A percentile compares a stretch with the other conserved stretches of the same genome.
These are phyloP conservation scores for Anthonomus grandis DNA, from an alignment of 1,140 invertebrate species.

Conservation along the genomic window DNA sequence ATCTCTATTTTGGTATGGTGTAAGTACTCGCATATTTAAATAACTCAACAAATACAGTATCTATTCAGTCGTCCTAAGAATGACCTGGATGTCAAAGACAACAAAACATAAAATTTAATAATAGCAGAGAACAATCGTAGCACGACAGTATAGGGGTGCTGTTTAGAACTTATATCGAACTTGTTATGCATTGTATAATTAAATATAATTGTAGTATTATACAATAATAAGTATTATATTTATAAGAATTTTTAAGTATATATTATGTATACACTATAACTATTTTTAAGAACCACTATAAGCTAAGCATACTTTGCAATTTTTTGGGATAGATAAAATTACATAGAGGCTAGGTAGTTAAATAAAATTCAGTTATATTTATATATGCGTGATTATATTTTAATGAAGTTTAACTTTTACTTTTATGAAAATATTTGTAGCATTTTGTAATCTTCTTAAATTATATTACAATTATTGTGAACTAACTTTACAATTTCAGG, in stretches of 20 bases:
- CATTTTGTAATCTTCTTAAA: conserved; percentile 45
- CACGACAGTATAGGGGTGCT: conserved; percentile 29
- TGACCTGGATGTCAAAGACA: conserved; percentile 9
- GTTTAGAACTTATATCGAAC: conserved; percentile 26
- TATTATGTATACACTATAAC: conserved; percentile 26
- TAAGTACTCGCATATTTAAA: conserved; percentile 33
- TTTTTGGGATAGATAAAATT: conserved; percentile 30
- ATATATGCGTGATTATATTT: conserved; percentile 48
- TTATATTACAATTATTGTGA: conserved; percentile 42
- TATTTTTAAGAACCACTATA: conserved; percentile 28
- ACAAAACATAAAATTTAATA: conserved; percentile 20
- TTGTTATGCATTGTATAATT: conserved; percentile 27
- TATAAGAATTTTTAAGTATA: conserved; percentile 30
- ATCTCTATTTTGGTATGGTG: conserved; percentile 34
- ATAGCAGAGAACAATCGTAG: conserved; percentile 19
- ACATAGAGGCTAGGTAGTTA: conserved; percentile 32
- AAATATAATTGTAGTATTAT: conserved; percentile 29
- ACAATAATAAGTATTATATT: conserved; percentile 31
- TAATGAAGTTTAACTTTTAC: conserved; percentile 42
- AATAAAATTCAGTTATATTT: conserved; percentile 40
- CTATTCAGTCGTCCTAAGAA: conserved; percentile 28
- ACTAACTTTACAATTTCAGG: conserved; percentile 31
- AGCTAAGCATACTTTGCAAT: conserved; percentile 31
- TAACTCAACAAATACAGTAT: conserved; percentile 29
- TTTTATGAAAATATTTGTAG: conserved; percentile 47